Percentiles rank a stretch among this genome's conserved stretches.
These are phyloP conservation scores for Mionectes macconnelli DNA, from an alignment of 2,113 vertebrate genomes.

Conservation along the genomic window DNA sequence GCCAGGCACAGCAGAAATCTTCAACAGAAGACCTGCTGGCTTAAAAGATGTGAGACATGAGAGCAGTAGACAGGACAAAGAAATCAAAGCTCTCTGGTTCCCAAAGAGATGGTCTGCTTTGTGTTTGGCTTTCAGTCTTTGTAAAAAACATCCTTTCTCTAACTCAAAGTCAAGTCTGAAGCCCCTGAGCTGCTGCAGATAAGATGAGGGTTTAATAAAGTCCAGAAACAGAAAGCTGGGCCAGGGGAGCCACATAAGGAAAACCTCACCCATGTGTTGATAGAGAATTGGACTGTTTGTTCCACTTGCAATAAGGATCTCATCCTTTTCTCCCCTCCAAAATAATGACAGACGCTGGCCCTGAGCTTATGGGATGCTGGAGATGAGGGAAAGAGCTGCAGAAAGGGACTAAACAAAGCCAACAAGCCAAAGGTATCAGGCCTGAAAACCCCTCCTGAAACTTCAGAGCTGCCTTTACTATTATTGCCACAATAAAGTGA, in stretches of 20 bases:
- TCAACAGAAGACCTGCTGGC: neutral
- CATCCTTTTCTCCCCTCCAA: neutral
- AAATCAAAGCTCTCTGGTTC: slow-evolving; percentile 1
- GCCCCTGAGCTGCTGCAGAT: neutral
- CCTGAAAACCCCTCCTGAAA: neutral
- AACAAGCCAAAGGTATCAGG: neutral
- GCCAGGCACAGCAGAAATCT: neutral
- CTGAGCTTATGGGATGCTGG: neutral
- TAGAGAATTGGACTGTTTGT: neutral
- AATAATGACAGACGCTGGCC: neutral
- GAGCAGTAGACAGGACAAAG: neutral
- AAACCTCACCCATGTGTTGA: neutral
- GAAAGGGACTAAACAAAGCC: neutral
- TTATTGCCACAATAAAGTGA: neutral
- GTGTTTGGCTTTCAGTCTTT: neutral
- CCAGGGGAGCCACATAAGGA: neutral
- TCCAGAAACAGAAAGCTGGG: neutral
- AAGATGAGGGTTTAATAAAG: neutral
- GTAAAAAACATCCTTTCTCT: neutral
- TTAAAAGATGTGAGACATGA: neutral
- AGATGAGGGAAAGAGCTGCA: neutral
- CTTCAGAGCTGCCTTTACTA: neutral
- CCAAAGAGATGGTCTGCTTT: neutral
- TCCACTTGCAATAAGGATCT: neutral
- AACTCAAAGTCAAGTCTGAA: neutral